Percentiles rank a stretch among this genome's conserved stretches.
phyloP scores from a whole-genome alignment of 2,888 invertebrate species.

The Diachrysia chrysitis region DNA sequence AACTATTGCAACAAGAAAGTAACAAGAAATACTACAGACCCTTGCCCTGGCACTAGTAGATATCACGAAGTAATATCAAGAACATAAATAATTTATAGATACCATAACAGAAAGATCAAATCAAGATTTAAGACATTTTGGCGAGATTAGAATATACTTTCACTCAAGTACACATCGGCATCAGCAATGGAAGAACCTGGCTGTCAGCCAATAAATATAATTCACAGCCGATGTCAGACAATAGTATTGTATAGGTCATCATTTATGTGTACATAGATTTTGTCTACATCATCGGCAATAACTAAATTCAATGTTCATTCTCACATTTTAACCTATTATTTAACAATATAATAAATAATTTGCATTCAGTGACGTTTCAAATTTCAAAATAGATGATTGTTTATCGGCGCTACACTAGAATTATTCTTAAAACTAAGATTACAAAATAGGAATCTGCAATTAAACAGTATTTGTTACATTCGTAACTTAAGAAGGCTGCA shows the following conservation, averaged over 20 bases:
- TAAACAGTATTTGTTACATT: conserved; percentile 64
- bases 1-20: conserved; percentile 64
- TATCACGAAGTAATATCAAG: conserved; percentile 71
- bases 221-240: conserved; percentile 69
- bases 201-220: conserved; percentile 60
- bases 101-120: conserved; percentile 46
- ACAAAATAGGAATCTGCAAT: conserved; percentile 89
- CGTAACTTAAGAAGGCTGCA: conserved; percentile 49
- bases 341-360: conserved; percentile 73
- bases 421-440: conserved; percentile 82
- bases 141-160: conserved; percentile 48
- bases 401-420: conserved; percentile 65
- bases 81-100: conserved; percentile 53
- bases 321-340: conserved; percentile 72
- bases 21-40: conserved; percentile 60
- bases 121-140: conserved; percentile 55
- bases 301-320: conserved; percentile 57
- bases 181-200: conserved; percentile 40
- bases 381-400: conserved; percentile 67
- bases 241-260: conserved; percentile 41
- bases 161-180: conserved; percentile 53
- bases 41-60: conserved; percentile 63
- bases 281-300: conserved; percentile 57
- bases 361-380: conserved; percentile 69
- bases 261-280: conserved; percentile 49